Evolutionary conservation across 2,797 vertebrate species (phyloP).

Genomic region (Acipenser ruthenus): DNA sequence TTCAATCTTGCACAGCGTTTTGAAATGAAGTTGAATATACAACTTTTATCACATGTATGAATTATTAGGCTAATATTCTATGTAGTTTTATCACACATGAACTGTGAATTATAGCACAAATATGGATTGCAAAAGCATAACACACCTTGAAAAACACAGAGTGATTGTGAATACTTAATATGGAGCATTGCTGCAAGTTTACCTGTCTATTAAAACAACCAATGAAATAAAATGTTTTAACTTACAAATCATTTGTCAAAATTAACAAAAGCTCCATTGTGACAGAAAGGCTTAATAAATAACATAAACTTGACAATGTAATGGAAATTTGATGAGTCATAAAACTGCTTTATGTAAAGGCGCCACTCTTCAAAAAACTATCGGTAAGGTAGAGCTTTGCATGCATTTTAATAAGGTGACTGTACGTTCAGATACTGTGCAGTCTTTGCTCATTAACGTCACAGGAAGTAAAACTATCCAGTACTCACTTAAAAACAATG

Average conservation of each 20-base stretch:
- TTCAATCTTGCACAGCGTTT: no score
- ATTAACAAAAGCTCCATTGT: conserved; percentile 36
- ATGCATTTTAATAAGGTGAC: conserved; percentile 33
- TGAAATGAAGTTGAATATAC: no score
- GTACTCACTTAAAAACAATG: no score
- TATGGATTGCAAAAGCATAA: no score
- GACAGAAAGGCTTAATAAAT: conserved; percentile 27
- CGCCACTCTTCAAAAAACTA: not conserved
- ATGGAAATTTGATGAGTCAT: conserved; percentile 34
- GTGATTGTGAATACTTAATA: not conserved
- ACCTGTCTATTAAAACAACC: not conserved
- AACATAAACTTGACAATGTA: conserved; percentile 21
- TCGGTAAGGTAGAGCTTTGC: not conserved
- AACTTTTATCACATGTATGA: no score
- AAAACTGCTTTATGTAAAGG: conserved; percentile 24
- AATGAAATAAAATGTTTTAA: not conserved
- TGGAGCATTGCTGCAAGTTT: not conserved
- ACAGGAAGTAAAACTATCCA: no score
- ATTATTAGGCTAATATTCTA: no score
- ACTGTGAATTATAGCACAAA: no score
- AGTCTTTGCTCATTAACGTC: no score
- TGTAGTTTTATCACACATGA: no score
- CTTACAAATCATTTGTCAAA: not conserved
- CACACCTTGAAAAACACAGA: no score
- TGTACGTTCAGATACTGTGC: conserved; percentile 18